These are phyloP conservation scores for Campoletis raptor DNA, from an alignment of 2,888 invertebrate genomes.

Conservation along the genomic window DNA sequence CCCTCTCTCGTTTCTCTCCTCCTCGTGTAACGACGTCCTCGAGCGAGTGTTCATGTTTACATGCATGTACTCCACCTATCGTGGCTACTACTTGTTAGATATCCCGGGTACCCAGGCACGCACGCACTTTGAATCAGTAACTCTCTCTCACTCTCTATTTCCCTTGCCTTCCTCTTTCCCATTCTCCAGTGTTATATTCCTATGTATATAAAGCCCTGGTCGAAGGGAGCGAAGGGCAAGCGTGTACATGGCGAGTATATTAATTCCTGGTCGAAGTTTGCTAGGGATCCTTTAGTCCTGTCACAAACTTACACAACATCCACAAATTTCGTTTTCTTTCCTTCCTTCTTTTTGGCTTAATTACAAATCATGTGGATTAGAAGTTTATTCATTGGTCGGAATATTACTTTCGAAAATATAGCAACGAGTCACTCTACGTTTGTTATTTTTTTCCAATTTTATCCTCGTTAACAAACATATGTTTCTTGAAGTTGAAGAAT, in stretches of 20 bases:
- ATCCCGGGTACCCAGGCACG: conserved; percentile 58
- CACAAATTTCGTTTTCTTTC: too few relatives aligned
- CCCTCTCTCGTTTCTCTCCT: conserved; percentile 67
- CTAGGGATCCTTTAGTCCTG: background rate
- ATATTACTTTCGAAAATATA: background rate
- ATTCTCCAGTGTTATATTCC: background rate
- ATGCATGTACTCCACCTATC: conserved; percentile 72
- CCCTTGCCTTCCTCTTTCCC: background rate
- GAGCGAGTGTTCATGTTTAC: conserved; percentile 74
- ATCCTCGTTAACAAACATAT: too few relatives aligned
- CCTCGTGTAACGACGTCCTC: conserved; percentile 71
- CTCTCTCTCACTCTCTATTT: conserved; percentile 1
- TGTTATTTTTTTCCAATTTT: too few relatives aligned
- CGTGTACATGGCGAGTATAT: background rate
- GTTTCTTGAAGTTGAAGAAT: too few relatives aligned
- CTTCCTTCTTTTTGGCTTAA: background rate
- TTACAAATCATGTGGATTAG: background rate
- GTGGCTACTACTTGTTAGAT: conserved; percentile 60
- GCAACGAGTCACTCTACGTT: too few relatives aligned
- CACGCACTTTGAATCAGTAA: conserved; percentile 63
- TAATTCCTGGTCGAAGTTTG: background rate
- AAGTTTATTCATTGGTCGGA: background rate
- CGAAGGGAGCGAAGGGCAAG: background rate
- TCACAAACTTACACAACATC: background rate
- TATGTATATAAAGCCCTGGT: background rate